Evolutionary conservation across 2,797 vertebrate genomes (phyloP), one percentile per base, ranked within the genome.

Genomic region (Gephyroberyx darwinii): DNA sequence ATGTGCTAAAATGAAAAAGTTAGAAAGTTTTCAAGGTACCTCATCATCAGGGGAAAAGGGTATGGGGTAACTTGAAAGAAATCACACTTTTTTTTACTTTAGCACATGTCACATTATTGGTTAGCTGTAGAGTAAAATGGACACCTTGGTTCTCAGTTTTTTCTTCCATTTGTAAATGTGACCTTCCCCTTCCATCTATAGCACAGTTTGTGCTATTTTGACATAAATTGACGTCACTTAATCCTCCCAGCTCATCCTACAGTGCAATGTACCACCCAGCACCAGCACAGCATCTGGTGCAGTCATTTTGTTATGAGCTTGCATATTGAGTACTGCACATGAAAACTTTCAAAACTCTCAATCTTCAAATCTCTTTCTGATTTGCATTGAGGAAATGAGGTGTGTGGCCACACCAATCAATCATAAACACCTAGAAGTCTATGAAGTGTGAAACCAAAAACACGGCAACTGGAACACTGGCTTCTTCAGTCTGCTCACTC

Each of bases 311-410:
- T 47, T 22, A 33, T 43, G 20, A n/a, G 35, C 19, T 26, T 26
- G 22, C 22, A 26, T 12, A 35, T 37, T 37, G 9, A 13, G 12
- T 43, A 43, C 41, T 14, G 4, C 14, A 12, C 13, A 43, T 43
- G 0, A 4, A 43, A 41, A 41, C 39, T 13, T 41, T 45, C 5
- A 14, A 45, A 3, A 45, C 1, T 16, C 5, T 45, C 14, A 4
- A 45, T 45, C 39, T 41, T 41, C 43, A 16, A 45, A 16, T 14
- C 14, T 5, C 43, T 45, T 16, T 65, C 26, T 75, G n/a, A 66
- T 47, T 57, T 19, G n/a, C 6, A 31, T 10, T 37, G 19, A 64
- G 68, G 43, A 53, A 53, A 53, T 53, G 20, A 53, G 1, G 10
- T 53, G n/a, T 51, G 43, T 47, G 45, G 45, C 45, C n/a, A n/a